phyloP scores from a whole-genome alignment of 2,888 invertebrate species.

The Buathra laborator region DNA sequence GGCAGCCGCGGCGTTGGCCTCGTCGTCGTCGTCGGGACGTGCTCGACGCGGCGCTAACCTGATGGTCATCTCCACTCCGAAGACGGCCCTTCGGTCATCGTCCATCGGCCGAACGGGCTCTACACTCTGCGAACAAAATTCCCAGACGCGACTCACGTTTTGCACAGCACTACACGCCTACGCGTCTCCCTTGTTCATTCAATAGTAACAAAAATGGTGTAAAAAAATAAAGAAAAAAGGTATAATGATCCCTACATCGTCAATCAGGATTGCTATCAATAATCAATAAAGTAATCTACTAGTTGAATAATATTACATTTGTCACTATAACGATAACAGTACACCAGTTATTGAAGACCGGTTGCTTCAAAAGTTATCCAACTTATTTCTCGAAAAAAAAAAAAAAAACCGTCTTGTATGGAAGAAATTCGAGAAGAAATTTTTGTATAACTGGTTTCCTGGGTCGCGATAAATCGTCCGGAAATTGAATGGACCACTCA shows the following conservation, averaged over 20 bases:
- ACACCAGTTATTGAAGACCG: too few species aligned
- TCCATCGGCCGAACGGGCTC: conserved; percentile 71
- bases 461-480: too few species aligned
- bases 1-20: conserved; percentile 69
- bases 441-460: neutral
- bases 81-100: conserved; percentile 76
- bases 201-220: neutral
- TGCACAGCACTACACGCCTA: neutral
- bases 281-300: too few species aligned
- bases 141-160: conserved; percentile 16
- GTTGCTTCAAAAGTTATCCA: too few species aligned
- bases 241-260: conserved; percentile 51
- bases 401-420: too few species aligned
- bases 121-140: conserved; percentile 60
- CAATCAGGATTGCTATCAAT: neutral
- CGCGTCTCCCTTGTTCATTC: too few species aligned
- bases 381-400: too few species aligned
- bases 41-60: conserved; percentile 79
- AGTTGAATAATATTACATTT: neutral
- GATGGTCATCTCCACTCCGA: conserved; percentile 79
- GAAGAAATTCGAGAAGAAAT: neutral
- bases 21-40: conserved; percentile 79
- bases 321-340: neutral
- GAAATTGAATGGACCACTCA: too few species aligned
- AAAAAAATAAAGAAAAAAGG: neutral